Evolutionary conservation across 2,888 invertebrate species (phyloP), one percentile per base, ranked within the genome.

Genomic region (Ecdyonurus torrentis): DNA sequence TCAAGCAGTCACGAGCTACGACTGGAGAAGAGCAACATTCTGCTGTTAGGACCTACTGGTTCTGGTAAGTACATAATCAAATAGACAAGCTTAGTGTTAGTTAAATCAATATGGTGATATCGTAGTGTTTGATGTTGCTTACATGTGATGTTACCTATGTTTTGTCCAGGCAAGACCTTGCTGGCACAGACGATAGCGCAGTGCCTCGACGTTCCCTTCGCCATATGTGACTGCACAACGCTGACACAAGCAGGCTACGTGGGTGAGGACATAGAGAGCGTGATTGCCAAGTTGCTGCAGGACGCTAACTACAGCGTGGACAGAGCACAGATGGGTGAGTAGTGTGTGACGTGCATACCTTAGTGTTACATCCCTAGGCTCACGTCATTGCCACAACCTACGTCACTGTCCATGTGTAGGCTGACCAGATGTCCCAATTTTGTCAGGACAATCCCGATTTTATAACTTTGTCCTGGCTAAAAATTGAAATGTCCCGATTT

Each of bases 181-280:
- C 78, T 99, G 66, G 98, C 98, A 5, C 96, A 99, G 78, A 97
- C 96, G 37, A 90, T 99, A 73, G 98, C 99, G 59, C 89, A 90
- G 71, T 97, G 97, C 74, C 79, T 99, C 69, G 97, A 99, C 77
- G 98, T 99, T 66, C 99, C 99, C 63, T 98, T 98, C 79, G 97
- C 97, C 25, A 97, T 97, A 72, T 97, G 97, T 77, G 98, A 99
- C 79, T 98, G 98, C 76, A 95, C 95, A 23, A 94, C 94, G 15
- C 78, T 95, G 52, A 95, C 95, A 15, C 94, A 95, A 78, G 95
- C 94, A 23, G 94, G 98, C 52, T 98, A 98, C 75, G 98, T 99
- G 5, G 99, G 99, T n/a, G 98, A 99, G 76, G 99, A 99, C 74
- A 97, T 99, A 71, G 98, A 99, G 77, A 94, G 94, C 72, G 97